Percentiles rank a stretch among this genome's conserved stretches.
These are phyloP conservation scores for Tichodroma muraria DNA, from an alignment of 2,113 vertebrate species.

Conservation along the genomic window DNA sequence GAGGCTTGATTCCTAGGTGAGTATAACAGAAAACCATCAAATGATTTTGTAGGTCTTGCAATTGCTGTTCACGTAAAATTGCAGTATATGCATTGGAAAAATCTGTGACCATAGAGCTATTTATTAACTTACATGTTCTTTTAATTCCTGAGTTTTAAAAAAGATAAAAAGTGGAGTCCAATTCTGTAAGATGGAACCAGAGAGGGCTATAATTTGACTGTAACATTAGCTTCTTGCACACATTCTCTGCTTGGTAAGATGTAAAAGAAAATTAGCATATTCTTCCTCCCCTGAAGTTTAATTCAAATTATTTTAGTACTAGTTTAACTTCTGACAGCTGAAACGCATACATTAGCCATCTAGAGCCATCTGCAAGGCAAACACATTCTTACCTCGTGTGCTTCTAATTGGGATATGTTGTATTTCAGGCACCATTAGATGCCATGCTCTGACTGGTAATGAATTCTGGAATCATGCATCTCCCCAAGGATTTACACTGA, in stretches of 20 bases:
- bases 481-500: neutral
- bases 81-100: neutral
- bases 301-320: conserved; percentile 20
- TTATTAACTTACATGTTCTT: neutral
- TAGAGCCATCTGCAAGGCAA: conserved; percentile 41
- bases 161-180: neutral
- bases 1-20: neutral
- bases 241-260: neutral
- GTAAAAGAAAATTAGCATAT: neutral
- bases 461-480: neutral
- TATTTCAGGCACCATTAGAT: neutral
- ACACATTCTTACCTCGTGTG: neutral
- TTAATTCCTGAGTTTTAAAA: neutral
- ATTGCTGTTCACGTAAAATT: neutral
- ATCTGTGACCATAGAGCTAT: neutral
- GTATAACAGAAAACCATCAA: neutral
- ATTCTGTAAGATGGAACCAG: neutral
- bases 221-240: neutral
- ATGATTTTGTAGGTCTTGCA: neutral
- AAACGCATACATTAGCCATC: conserved; percentile 30
- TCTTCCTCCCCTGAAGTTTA: neutral
- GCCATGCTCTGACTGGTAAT: neutral
- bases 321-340: conserved; percentile 24
- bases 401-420: neutral
- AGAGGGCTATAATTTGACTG: neutral